A percentile compares a stretch with the other conserved stretches of the same genome.
Conservation (phyloP, 2,888 invertebrate species). For the Hypsopygia costalis region DNA sequence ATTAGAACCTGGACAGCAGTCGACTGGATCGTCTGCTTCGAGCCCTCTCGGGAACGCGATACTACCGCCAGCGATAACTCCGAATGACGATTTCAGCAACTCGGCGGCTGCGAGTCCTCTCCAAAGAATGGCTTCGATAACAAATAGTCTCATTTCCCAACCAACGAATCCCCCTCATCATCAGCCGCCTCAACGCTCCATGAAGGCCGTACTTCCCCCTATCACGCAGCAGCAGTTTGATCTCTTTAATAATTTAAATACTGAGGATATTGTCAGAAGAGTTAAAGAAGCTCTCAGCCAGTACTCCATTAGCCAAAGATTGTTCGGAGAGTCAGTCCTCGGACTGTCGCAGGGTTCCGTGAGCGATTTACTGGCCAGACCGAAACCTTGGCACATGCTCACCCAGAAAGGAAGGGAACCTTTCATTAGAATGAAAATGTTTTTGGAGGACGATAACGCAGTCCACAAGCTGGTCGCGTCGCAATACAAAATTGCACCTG, state of each 20-base stretch:
- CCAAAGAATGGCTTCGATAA: conserved; percentile 98
- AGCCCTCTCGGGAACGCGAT: conserved; percentile 93
- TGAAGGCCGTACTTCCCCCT: conserved; percentile 97
- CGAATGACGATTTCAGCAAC: conserved; percentile 89
- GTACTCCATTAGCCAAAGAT: conserved; percentile 97
- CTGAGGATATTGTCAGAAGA: conserved; percentile 98
- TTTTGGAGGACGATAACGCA: conserved; percentile 96
- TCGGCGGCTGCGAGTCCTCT: conserved; percentile 95
- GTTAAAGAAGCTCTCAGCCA: conserved; percentile 97
- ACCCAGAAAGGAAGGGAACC: conserved; percentile 98
- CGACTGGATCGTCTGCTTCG: conserved; percentile 89
- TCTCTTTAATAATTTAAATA: conserved; percentile 97
- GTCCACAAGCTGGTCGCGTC: conserved; percentile 97
- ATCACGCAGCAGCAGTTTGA: conserved; percentile 99
- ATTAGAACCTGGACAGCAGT: conserved; percentile 87
- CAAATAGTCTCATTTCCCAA: conserved; percentile 96
- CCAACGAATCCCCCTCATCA: conserved; percentile 93
- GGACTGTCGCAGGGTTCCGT: conserved; percentile 98
- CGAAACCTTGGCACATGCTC: conserved; percentile 99
- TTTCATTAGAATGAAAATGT: conserved; percentile 99
- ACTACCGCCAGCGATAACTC: conserved; percentile 90
- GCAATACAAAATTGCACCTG: conserved; percentile 98
- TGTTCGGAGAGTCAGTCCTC: conserved; percentile 99
- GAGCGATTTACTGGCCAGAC: conserved; percentile 96
- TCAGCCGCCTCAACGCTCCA: conserved; percentile 90